Conservation (phyloP, 2,797 vertebrate genomes). For the Manis crassicaudata region DNA sequence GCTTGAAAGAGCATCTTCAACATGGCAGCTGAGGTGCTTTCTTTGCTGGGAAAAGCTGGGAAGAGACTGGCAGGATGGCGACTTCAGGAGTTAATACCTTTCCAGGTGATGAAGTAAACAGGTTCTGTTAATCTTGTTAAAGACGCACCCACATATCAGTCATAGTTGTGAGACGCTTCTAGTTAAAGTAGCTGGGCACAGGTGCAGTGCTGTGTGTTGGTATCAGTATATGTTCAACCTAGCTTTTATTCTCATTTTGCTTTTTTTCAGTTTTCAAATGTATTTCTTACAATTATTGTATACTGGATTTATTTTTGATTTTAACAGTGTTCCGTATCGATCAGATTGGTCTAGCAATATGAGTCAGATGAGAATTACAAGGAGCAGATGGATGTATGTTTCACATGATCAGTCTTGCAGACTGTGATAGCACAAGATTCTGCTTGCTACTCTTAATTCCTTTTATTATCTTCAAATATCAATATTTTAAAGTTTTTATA, state of each 20-base stretch:
- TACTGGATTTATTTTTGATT: neutral
- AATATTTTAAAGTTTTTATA: constrained; percentile 34
- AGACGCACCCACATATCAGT: constrained; percentile 6
- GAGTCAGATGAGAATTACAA: constrained; percentile 1
- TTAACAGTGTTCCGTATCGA: neutral
- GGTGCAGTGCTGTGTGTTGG: neutral
- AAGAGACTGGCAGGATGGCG: constrained; percentile 73
- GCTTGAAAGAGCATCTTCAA: constrained; percentile 40
- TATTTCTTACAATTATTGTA: constrained; percentile 14
- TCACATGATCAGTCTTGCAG: neutral
- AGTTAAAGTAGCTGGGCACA: constrained; percentile 15
- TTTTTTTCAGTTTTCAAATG: constrained; percentile 33
- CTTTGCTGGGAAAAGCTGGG: constrained; percentile 71
- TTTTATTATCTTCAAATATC: constrained; percentile 61
- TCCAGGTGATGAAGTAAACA: constrained; percentile 70
- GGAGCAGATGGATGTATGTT: neutral
- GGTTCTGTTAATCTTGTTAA: constrained; percentile 52
- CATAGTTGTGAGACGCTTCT: constrained; percentile 9
- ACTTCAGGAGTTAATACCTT: constrained; percentile 53
- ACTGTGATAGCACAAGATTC: neutral
- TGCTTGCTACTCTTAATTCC: constrained; percentile 12
- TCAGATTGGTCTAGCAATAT: constrained; percentile 18
- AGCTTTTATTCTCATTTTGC: constrained; percentile 23
- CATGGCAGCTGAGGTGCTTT: constrained; percentile 72
- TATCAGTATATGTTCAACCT: neutral